Conservation (phyloP, 2,797 vertebrate genomes). For the Sebastes itinus region DNA sequence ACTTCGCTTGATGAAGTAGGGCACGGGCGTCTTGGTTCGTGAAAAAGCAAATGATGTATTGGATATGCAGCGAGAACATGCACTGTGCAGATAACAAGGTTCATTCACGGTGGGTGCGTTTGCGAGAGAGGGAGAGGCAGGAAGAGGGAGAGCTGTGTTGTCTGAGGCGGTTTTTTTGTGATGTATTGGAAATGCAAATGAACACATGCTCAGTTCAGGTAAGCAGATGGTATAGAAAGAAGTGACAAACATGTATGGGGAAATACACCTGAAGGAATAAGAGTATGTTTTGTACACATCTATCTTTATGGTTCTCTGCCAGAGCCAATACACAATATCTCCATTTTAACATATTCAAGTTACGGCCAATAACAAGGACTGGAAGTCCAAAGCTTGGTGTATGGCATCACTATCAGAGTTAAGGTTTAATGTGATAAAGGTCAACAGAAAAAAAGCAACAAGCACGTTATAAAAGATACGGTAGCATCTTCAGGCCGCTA, state of each 20-base stretch:
- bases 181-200: constrained; percentile 64
- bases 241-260: constrained; percentile 16
- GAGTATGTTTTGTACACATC: neutral
- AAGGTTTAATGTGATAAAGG: neutral
- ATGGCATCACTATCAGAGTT: neutral
- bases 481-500: neutral
- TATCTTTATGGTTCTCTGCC: constrained; percentile 5
- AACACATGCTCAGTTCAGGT: constrained; percentile 58
- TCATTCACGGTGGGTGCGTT: constrained; percentile 41
- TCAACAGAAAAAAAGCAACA: neutral
- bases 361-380: neutral
- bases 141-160: neutral
- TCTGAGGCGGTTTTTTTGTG: constrained; percentile 18
- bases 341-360: neutral
- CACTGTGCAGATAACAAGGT: constrained; percentile 61
- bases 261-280: constrained; percentile 11
- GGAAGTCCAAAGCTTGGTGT: neutral
- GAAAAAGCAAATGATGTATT: constrained; percentile 61
- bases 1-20: constrained; percentile 63
- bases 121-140: neutral
- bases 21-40: constrained; percentile 43
- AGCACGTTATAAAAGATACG: neutral
- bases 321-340: neutral
- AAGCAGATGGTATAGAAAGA: constrained; percentile 51
- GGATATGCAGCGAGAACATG: constrained; percentile 57